Evolutionary conservation across 2,888 invertebrate genomes (phyloP), one percentile per base, ranked within the genome.

Genomic region (Tenthredo mesomela): DNA sequence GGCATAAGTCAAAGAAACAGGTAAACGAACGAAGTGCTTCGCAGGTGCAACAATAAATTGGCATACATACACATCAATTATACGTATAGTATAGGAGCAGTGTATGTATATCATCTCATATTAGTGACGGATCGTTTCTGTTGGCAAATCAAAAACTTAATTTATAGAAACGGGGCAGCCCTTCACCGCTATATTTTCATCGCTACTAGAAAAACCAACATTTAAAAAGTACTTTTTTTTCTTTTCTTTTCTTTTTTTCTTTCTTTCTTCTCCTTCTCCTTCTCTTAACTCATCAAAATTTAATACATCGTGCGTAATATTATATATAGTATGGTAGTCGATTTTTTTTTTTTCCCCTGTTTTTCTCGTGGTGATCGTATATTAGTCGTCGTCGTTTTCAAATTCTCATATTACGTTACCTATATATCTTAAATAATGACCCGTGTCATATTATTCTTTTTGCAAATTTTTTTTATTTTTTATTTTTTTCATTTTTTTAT

Each of bases 111-210:
- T 67, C 33, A 67, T 33, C 5, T 67, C 67, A 67, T 25, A 40
- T n/a, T n/a, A 40, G 1, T 21, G 43, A 73, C 12, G 29, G 4
- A 43, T 43, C 21, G 9, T 71, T 29, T 75, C 50, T 15, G 50
- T 50, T 75, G 75, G 75, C 75, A 77, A 77, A 77, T 77, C 50
- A 77, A 77, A 77, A 75, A 50, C 75, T 47, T 77, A 29, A 29
- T 77, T 77, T 29, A 54, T 77, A 50, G 21, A 47, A 77, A 77
- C 50, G 75, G 75, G 75, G 50, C 50, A 77, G 50, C 75, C 75
- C 50, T 77, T 50, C 29, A 43, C 21, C 71, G 71, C 71, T 73
- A 73, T 29, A 71, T 40, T 71, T 21, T 71, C 71, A 43, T 71
- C 43, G 71, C 40, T 50, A 75, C 50, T 50, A 50, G 75, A 77